Percentiles rank a stretch among this genome's conserved stretches.
Conservation (phyloP, 2,888 invertebrate species). For the Calephelis perditalis region DNA sequence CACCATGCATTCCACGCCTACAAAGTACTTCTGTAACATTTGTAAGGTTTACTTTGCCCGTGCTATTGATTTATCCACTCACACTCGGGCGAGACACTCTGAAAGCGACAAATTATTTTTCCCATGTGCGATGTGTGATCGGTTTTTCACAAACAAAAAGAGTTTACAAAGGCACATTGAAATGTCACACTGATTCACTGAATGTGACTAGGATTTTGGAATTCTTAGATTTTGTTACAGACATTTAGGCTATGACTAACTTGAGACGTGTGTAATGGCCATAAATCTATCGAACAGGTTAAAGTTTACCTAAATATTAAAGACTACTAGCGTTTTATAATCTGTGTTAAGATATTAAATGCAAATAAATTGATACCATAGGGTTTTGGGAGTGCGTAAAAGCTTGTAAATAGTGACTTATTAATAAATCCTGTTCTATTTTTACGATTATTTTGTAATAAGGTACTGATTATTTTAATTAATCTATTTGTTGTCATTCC, state of each 20-base stretch:
- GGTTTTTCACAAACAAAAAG: constrained; percentile 75
- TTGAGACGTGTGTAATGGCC: too few species aligned
- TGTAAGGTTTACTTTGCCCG: constrained; percentile 75
- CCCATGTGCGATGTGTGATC: constrained; percentile 78
- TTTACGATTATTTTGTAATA: constrained; percentile 10
- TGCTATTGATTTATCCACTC: constrained; percentile 63
- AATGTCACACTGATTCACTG: constrained; percentile 64
- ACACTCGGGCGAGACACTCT: constrained; percentile 69
- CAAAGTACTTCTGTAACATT: constrained; percentile 77
- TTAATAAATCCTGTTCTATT: not conserved
- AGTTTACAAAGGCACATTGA: constrained; percentile 76
- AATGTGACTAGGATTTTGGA: not conserved
- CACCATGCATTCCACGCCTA: constrained; percentile 71
- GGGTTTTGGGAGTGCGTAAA: not conserved
- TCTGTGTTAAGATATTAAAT: not conserved
- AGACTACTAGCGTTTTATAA: not conserved
- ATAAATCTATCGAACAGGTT: too few species aligned
- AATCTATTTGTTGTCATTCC: constrained; percentile 46
- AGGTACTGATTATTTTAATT: constrained; percentile 33
- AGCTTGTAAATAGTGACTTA: constrained; percentile 26
- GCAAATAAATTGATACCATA: not conserved
- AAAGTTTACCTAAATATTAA: not conserved
- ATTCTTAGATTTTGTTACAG: not conserved
- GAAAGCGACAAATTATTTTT: constrained; percentile 75
- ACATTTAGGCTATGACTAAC: not conserved